Base-by-base conservation (phyloP, 1,140 invertebrate genomes). In the Cardiocondyla obscurior region DNA sequence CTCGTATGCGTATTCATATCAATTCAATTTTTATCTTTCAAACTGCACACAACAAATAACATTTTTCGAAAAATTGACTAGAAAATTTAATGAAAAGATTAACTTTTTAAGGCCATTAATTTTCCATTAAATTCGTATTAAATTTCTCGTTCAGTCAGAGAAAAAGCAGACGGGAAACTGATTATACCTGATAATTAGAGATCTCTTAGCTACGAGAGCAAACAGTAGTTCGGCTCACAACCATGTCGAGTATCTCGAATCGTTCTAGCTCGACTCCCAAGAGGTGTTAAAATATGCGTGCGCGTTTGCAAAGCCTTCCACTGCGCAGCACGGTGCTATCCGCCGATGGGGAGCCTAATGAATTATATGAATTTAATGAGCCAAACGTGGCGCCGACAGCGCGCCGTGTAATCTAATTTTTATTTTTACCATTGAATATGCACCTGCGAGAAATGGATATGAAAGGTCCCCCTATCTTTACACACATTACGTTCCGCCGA, bases 281-380 rank as follows among this genome's bases (percentile, higher is more conserved):
- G 74, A 79, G 62, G 55, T 79, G 74, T n/a, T 79, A 79, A 79
- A 79, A 79, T 79, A 79, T 79, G 62, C 74, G 74, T 69, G 30
- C 74, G 74, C 74, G 62, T 12, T 79, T 33, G 74, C 46, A 25
- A 12, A 79, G 74, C 46, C 51, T n/a, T 67, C 74, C 74, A 53
- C 25, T 67, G 25, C 46, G 36, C 73, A 58, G 70, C 39, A 33
- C 62, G 73, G 49, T 60, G 73, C 28, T 64, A 76, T 58, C 33
- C 36, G 30, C 46, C 62, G 36, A 69, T 53, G 62, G 74, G 46
- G 33, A 55, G 49, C 46, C 74, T 67, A 79, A 79, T 79, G 74
- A 79, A 79, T 79, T 79, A 79, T 79, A 69, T 79, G 74, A 79
- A 79, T 79, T 79, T 79, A 79, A 79, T 79, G 74, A 79, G 74